Evolutionary conservation across 1,140 invertebrate species (phyloP), one percentile per base, ranked within the genome.

Genomic region (Maniola jurtina): DNA sequence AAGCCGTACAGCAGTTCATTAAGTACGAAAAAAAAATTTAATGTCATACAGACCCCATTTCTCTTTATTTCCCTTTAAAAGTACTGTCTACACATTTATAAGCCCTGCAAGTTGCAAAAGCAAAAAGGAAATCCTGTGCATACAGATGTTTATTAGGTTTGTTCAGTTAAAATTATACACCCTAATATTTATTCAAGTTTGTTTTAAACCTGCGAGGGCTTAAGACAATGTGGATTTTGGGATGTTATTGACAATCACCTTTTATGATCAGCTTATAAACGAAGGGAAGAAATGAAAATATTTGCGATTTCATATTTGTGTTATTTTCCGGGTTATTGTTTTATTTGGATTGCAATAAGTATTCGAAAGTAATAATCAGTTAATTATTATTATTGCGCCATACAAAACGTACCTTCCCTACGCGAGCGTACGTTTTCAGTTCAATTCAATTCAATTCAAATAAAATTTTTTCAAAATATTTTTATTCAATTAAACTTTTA

Each of bases 131-230:
- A 73, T 74, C 70, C 73, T 77, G 56, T 74, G 74, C 68, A 77
- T 58, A 80, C 79, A 75, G 59, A 73, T 77, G 72, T 83, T 80
- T 81, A 83, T 81, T 76, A 70, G 57, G 71, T 77, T 78, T 79
- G 73, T 66, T 65, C 63, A 71, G 65, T 73, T 69, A 64, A 74
- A 79, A 76, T 77, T 76, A 80, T 72, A 76, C 75, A 72, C 63
- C 56, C 64, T 63, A 72, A 74, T 77, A 77, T 76, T 75, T 77
- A 67, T 70, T 70, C 61, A 61, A 62, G 61, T 80, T 79, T 80
- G 68, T 73, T 77, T 65, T 72, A 57, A 62, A 16, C 34, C 8
- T 61, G 52, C 25, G 52, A 63, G 25, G 38, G 48, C 34, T 56
- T 40, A 40, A 57, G 14, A 57, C 55, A 57, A 57, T 57, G 55